phyloP scores from a whole-genome alignment of 2,113 vertebrate genomes.

The Uria aalge region DNA sequence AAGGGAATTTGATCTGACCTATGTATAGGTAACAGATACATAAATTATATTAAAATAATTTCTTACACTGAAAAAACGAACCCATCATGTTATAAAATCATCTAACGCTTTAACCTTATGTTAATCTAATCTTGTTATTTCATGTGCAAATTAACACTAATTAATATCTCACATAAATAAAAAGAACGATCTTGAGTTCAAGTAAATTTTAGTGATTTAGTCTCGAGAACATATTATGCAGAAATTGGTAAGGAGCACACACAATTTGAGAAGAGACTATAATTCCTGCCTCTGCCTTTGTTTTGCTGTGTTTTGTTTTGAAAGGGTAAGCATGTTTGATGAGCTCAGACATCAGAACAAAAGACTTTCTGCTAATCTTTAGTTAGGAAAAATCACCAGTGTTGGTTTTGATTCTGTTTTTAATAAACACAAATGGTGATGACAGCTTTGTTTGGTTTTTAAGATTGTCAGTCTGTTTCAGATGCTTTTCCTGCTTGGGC shows the following conservation, averaged over 20 bases:
- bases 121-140: background rate
- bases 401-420: slow-evolving; percentile 29
- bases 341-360: background rate
- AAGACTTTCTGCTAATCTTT: background rate
- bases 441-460: slow-evolving; percentile 11
- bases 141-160: background rate
- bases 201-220: background rate
- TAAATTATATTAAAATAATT: background rate
- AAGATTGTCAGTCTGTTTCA: background rate
- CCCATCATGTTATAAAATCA: background rate
- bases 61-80: background rate
- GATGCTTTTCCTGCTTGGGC: background rate
- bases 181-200: background rate
- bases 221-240: background rate
- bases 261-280: background rate
- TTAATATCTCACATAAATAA: background rate
- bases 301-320: background rate
- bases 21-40: background rate
- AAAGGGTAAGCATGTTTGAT: background rate
- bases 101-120: background rate
- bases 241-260: background rate
- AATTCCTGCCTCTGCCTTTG: background rate
- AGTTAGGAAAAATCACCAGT: background rate
- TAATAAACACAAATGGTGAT: slow-evolving; percentile 11
- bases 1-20: background rate